A percentile compares a stretch with the other conserved stretches of the same genome.
Evolutionary conservation across 1,140 invertebrate genomes (phyloP).

Genomic region (Calephelis virginiensis): DNA sequence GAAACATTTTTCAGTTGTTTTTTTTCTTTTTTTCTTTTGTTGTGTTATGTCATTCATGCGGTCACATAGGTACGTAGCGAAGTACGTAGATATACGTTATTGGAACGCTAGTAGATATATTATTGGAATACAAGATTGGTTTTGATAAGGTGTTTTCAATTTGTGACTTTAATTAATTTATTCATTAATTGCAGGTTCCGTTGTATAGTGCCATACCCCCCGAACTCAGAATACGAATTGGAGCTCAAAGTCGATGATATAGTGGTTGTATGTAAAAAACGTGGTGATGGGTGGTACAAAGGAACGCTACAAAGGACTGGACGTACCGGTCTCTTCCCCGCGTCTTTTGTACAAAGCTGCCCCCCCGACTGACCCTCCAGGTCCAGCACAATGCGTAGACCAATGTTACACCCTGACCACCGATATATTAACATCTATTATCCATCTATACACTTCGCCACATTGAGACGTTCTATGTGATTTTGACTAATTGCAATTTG

Average conservation of each 20-base stretch:
- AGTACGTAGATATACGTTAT: too few relatives aligned
- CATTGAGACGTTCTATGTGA: constrained; percentile 12
- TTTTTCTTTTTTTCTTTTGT: too few relatives aligned
- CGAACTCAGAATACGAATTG: constrained; percentile 94
- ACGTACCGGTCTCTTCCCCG: constrained; percentile 94
- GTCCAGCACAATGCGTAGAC: constrained; percentile 4
- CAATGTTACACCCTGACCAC: constrained; percentile 2
- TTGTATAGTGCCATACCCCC: constrained; percentile 96
- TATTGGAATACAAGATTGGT: too few relatives aligned
- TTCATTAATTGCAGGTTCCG: constrained; percentile 82
- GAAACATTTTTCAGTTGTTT: too few relatives aligned
- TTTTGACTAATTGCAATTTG: constrained; percentile 9
- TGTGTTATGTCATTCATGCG: too few relatives aligned
- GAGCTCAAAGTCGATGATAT: constrained; percentile 94
- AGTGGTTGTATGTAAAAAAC: constrained; percentile 93
- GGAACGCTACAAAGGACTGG: constrained; percentile 93
- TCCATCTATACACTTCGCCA: constrained; percentile 4
- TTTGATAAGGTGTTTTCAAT: too few relatives aligned
- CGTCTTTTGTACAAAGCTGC: constrained; percentile 91
- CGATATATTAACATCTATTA: constrained; percentile 6
- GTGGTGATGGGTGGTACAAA: constrained; percentile 97
- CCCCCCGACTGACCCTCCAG: constrained; percentile 48
- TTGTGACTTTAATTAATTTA: not conserved
- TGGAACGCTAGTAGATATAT: too few relatives aligned
- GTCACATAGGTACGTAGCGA: too few relatives aligned